phyloP scores from a whole-genome alignment of 2,888 invertebrate species.

The Hemicrepidius hirtus region DNA sequence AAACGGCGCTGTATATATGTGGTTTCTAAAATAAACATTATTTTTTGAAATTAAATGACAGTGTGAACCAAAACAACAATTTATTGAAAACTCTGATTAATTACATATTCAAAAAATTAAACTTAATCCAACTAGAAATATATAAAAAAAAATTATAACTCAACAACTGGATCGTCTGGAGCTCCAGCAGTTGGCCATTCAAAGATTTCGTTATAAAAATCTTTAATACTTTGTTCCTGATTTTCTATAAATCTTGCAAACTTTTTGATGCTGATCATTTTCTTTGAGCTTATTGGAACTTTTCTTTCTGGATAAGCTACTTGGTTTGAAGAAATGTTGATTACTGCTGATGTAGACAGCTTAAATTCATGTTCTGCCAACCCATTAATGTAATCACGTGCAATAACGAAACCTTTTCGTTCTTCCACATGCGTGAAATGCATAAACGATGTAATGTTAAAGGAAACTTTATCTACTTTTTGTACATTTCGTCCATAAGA shows the following conservation, averaged over 20 bases:
- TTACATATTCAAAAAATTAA: background rate
- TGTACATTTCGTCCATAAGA: constrained; percentile 28
- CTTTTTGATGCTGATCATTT: constrained; percentile 34
- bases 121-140: no score
- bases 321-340: constrained; percentile 5
- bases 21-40: background rate
- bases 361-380: constrained; percentile 18
- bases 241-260: constrained; percentile 1
- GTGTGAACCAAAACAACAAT: background rate
- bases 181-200: constrained; percentile 18
- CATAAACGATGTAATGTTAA: constrained; percentile 41
- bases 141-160: constrained; percentile 7
- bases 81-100: background rate
- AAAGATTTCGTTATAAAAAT: constrained; percentile 31
- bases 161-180: background rate
- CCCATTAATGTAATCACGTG: constrained; percentile 34
- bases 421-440: constrained; percentile 37
- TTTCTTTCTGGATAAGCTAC: constrained; percentile 19
- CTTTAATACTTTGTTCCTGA: background rate
- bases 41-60: background rate
- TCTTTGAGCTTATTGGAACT: constrained; percentile 40
- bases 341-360: constrained; percentile 11
- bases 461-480: constrained; percentile 37
- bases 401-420: constrained; percentile 19
- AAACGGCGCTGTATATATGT: background rate